phyloP scores from a whole-genome alignment of 2,113 vertebrate species.

The Garra rufa region DNA sequence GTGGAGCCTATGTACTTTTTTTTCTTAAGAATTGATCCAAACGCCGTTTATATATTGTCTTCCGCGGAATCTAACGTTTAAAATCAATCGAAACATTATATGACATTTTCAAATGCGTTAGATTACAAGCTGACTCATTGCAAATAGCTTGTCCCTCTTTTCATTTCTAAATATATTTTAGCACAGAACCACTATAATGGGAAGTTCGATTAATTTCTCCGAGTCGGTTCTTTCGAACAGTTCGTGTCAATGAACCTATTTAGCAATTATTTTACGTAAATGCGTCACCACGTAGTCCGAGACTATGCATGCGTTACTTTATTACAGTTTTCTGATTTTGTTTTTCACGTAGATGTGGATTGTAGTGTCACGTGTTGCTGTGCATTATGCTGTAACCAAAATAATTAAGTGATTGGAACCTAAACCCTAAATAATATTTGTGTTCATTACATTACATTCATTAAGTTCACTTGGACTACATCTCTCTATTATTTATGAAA shows the following conservation, averaged over 20 bases:
- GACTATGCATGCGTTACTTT: too few relatives aligned
- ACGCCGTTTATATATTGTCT: neutral
- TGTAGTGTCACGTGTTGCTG: neutral
- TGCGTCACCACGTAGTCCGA: neutral
- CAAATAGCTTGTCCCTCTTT: neutral
- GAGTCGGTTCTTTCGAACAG: constrained; percentile 25
- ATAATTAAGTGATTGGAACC: neutral
- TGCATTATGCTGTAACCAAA: neutral
- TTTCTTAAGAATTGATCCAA: neutral
- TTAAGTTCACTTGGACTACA: neutral
- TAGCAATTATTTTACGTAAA: neutral
- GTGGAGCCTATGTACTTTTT: neutral
- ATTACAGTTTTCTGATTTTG: neutral
- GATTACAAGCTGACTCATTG: neutral
- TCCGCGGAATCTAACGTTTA: neutral
- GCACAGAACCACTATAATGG: neutral
- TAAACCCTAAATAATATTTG: too few relatives aligned
- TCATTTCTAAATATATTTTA: neutral
- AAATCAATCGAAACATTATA: neutral
- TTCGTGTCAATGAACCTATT: neutral
- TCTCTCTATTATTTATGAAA: neutral
- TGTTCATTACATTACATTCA: neutral
- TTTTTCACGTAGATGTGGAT: neutral
- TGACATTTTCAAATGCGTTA: neutral
- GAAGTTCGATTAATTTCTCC: neutral